Evolutionary conservation across 2,888 invertebrate species (phyloP).

Genomic region (Masnerella sp.): DNA sequence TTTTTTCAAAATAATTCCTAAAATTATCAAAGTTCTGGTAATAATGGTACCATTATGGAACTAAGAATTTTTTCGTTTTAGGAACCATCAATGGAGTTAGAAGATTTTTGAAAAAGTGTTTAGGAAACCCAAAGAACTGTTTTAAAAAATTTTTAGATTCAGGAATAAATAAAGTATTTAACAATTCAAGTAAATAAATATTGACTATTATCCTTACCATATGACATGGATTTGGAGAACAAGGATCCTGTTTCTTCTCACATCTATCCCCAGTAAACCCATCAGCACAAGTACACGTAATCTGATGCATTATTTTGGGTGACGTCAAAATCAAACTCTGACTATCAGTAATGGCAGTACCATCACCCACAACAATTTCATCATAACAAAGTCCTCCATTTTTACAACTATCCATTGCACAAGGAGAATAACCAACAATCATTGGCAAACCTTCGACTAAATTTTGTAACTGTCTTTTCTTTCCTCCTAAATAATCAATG

Average conservation of each 20-base stretch:
- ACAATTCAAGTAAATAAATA: background rate
- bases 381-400: slow-evolving; percentile 89
- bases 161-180: background rate
- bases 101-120: no score
- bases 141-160: no score
- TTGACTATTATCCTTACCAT: slow-evolving; percentile 62
- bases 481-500: slow-evolving; percentile 82
- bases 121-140: no score
- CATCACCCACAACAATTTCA: slow-evolving; percentile 83
- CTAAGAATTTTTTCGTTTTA: no score
- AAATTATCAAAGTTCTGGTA: no score
- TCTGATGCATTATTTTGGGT: slow-evolving; percentile 87
- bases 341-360: slow-evolving; percentile 88
- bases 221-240: slow-evolving; percentile 92
- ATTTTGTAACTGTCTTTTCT: slow-evolving; percentile 82
- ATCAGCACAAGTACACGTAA: slow-evolving; percentile 88
- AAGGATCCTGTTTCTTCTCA: slow-evolving; percentile 93
- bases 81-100: no score
- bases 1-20: no score
- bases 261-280: slow-evolving; percentile 91
- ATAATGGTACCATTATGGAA: no score
- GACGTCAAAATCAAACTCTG: slow-evolving; percentile 89
- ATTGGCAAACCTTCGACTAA: slow-evolving; percentile 82
- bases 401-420: slow-evolving; percentile 85
- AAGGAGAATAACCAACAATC: slow-evolving; percentile 88